Evolutionary conservation across 2,888 invertebrate species (phyloP).

Genomic region (Thalpophila matura): DNA sequence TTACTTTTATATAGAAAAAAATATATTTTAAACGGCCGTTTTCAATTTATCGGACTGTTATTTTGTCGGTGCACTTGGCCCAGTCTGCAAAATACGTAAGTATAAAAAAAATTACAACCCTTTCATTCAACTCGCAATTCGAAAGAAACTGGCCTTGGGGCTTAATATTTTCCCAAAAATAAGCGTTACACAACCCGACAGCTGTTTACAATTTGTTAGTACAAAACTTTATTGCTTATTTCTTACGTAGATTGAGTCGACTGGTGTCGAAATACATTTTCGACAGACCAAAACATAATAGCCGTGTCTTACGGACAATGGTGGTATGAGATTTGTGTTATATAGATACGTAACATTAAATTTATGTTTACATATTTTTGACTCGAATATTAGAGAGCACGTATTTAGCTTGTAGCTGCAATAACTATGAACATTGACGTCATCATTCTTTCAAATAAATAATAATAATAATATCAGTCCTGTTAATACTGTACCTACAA

Average conservation of each 20-base stretch:
- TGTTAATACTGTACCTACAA: no score
- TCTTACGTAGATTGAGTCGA: slow-evolving; percentile 41
- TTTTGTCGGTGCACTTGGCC: no score
- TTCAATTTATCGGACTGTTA: no score
- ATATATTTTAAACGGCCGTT: no score
- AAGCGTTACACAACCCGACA: slow-evolving; percentile 28
- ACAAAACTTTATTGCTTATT: slow-evolving; percentile 46
- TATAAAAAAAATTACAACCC: background rate
- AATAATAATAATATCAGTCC: background rate
- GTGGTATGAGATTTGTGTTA: slow-evolving; percentile 39
- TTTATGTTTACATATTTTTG: slow-evolving; percentile 6
- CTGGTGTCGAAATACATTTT: slow-evolving; percentile 57
- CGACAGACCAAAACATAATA: slow-evolving; percentile 55
- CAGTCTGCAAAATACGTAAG: background rate
- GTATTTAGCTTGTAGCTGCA: slow-evolving; percentile 29
- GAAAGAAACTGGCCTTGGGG: slow-evolving; percentile 34
- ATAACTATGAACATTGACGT: slow-evolving; percentile 23
- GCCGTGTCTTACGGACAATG: slow-evolving; percentile 42
- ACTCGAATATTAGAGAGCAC: slow-evolving; percentile 22
- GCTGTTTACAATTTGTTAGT: slow-evolving; percentile 42
- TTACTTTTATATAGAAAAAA: no score
- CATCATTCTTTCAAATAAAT: slow-evolving; percentile 14
- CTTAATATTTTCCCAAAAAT: slow-evolving; percentile 41
- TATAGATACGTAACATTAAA: slow-evolving; percentile 28
- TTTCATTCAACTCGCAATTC: slow-evolving; percentile 9